These are phyloP conservation scores for Helicoverpa armigera DNA, from an alignment of 1,140 invertebrate species.

Conservation along the genomic window DNA sequence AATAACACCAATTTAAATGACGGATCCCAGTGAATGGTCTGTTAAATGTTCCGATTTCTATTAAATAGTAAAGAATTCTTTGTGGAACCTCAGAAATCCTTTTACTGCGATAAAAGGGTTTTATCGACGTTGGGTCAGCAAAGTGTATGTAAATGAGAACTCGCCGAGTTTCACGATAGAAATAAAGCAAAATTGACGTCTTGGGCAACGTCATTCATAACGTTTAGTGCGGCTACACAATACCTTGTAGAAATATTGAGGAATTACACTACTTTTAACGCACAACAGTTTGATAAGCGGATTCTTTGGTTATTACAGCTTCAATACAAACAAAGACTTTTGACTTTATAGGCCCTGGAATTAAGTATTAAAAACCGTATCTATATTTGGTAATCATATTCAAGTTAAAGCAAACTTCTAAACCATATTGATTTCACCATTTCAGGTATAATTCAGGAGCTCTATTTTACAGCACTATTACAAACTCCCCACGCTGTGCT, in stretches of 20 bases:
- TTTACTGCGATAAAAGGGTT: conserved; percentile 76
- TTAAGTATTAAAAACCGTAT: no score
- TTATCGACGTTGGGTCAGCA: conserved; percentile 79
- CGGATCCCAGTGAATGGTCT: conserved; percentile 29
- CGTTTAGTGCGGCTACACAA: conserved; percentile 43
- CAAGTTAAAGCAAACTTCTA: not conserved
- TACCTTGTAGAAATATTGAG: conserved; percentile 4
- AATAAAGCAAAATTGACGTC: conserved; percentile 74
- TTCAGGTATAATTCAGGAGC: not conserved
- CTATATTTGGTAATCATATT: no score
- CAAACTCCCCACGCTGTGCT: not conserved
- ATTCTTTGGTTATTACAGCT: no score
- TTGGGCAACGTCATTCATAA: conserved; percentile 67
- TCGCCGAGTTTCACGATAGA: conserved; percentile 67
- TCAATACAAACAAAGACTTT: not conserved
- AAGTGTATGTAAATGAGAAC: conserved; percentile 81
- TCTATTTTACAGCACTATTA: not conserved
- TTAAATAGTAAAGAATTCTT: conserved; percentile 66
- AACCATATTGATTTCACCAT: not conserved
- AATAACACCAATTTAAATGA: conserved; percentile 51
- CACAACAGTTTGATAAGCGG: not conserved
- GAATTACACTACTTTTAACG: not conserved
- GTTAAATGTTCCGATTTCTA: conserved; percentile 53
- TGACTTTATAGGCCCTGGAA: no score
- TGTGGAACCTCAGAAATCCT: conserved; percentile 73